A percentile compares a stretch with the other conserved stretches of the same genome.
These are phyloP conservation scores for Drosophila busckii DNA, from an alignment of 1,140 invertebrate species.

Conservation along the genomic window DNA sequence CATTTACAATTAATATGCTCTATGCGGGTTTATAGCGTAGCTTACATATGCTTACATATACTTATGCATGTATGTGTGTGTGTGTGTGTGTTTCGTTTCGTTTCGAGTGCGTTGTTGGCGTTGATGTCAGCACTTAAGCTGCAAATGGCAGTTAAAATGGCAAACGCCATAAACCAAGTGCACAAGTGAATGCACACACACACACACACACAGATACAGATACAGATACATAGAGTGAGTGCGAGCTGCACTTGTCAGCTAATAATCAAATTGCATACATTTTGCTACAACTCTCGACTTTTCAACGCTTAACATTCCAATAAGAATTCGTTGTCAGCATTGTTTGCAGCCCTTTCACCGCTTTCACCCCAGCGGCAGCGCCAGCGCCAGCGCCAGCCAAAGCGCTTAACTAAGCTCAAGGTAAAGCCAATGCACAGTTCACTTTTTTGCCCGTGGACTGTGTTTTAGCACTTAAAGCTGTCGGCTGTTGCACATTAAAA, in stretches of 20 bases:
- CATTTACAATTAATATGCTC: no score
- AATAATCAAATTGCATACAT: slow-evolving; percentile 56
- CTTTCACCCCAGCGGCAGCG: no score
- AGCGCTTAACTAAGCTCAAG: no score
- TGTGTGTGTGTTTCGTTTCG: neutral
- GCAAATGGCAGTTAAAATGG: slow-evolving; percentile 13
- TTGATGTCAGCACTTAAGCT: slow-evolving; percentile 12
- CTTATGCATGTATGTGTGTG: neutral
- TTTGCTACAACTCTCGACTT: neutral
- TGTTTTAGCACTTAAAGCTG: no score
- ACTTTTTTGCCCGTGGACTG: no score
- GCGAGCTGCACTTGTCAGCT: slow-evolving; percentile 18
- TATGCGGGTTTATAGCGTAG: no score
- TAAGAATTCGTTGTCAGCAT: neutral
- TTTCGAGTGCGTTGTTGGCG: slow-evolving; percentile 3
- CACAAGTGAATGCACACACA: no score
- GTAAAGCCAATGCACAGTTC: no score
- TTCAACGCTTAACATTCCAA: neutral
- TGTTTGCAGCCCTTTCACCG: slow-evolving; percentile 15
- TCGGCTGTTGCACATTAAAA: no score
- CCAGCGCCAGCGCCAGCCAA: no score
- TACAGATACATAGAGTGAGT: no score
- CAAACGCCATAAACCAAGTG: slow-evolving; percentile 3
- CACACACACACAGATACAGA: no score
- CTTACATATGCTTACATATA: neutral